A percentile compares a stretch with the other conserved stretches of the same genome.
Evolutionary conservation across 2,113 vertebrate genomes (phyloP).

Genomic region (Chlamydotis undulata): DNA sequence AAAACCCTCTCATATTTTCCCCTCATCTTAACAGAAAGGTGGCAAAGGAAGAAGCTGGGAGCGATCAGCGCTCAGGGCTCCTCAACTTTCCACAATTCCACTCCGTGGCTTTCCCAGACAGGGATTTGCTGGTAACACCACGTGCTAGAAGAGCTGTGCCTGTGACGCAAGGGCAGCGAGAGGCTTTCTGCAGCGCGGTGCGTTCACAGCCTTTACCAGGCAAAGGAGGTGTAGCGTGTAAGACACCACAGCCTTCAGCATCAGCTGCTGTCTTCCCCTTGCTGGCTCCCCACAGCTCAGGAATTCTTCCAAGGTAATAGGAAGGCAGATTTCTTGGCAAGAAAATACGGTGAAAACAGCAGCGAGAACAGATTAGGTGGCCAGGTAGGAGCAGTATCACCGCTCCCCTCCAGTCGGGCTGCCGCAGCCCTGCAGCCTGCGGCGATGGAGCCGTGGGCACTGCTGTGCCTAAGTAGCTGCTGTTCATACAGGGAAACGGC

Average conservation of each 20-base stretch:
- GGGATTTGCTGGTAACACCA: background rate
- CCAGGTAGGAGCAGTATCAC: background rate
- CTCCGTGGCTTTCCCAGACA: background rate
- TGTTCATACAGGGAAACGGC: background rate
- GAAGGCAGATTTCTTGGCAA: background rate
- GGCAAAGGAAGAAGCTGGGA: background rate
- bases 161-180: background rate
- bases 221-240: background rate
- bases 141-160: fast-evolving
- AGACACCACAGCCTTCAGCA: background rate
- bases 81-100: background rate
- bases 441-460: background rate
- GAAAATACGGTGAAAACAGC: background rate
- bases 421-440: background rate
- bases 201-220: background rate
- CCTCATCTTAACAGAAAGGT: background rate
- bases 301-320: background rate
- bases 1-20: background rate
- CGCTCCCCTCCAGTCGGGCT: background rate
- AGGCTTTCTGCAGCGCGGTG: background rate
- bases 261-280: background rate
- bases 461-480: background rate
- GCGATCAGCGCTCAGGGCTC: background rate
- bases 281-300: background rate
- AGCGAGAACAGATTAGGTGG: background rate